Conservation (phyloP, 23 tunicate species). For the Oikopleura vanhoeffeni region DNA sequence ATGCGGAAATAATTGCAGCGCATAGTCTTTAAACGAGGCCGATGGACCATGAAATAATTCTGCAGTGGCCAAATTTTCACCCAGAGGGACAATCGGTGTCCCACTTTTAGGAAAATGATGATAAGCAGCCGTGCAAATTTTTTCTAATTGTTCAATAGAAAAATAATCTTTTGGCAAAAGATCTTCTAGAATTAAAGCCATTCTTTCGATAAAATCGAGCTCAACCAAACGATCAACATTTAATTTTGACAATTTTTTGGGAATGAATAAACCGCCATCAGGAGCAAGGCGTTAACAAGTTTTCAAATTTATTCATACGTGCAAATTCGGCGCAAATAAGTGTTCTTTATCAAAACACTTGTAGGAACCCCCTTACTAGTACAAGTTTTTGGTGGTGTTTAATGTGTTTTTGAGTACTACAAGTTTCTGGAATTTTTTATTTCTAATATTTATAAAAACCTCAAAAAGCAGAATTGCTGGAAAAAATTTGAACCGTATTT, state of each 20-base stretch:
- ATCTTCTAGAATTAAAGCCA: neutral
- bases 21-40: neutral
- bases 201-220: neutral
- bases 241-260: neutral
- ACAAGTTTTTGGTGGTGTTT: too few species aligned
- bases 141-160: neutral
- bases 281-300: neutral
- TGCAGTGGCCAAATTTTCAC: neutral
- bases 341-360: too few species aligned
- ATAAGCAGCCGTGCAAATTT: neutral
- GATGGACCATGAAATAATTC: neutral
- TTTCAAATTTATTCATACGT: too few species aligned
- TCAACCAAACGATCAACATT: neutral
- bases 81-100: neutral
- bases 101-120: neutral
- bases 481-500: too few species aligned
- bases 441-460: too few species aligned
- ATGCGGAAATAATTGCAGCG: neutral
- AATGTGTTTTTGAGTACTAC: too few species aligned
- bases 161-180: neutral
- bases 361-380: too few species aligned
- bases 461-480: too few species aligned
- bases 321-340: too few species aligned
- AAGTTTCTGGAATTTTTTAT: too few species aligned
- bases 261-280: neutral